Evolutionary conservation across 2,888 invertebrate genomes (phyloP).

Genomic region (Ditula angustiorana): DNA sequence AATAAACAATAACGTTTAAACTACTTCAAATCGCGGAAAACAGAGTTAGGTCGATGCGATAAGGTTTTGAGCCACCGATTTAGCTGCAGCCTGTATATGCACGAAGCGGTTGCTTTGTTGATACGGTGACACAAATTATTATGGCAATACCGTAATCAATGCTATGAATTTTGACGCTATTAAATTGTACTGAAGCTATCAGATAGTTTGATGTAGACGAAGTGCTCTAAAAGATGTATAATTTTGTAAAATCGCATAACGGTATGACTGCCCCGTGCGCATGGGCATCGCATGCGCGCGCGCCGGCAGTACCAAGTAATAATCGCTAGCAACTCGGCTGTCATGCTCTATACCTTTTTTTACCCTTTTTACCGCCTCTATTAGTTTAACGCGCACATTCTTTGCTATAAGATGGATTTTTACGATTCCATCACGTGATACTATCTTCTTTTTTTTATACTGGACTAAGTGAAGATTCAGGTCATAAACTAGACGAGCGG

Average conservation of each 20-base stretch:
- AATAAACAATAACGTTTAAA: no score
- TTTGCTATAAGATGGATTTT: constrained; percentile 29
- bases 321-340: constrained; percentile 18
- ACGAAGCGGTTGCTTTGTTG: background rate
- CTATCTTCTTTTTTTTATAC: constrained; percentile 10
- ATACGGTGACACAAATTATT: background rate
- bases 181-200: no score
- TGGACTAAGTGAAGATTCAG: background rate
- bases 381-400: constrained; percentile 25
- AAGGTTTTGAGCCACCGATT: no score
- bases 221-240: background rate
- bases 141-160: no score
- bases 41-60: no score
- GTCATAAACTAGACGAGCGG: background rate
- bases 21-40: no score
- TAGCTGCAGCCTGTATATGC: no score
- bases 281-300: constrained; percentile 42
- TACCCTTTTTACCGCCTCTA: constrained; percentile 30
- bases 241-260: background rate
- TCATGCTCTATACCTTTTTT: constrained; percentile 28
- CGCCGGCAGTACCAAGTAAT: constrained; percentile 39
- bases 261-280: constrained; percentile 21
- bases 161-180: no score
- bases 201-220: no score
- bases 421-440: constrained; percentile 36